A percentile compares a stretch with the other conserved stretches of the same genome.
These are phyloP conservation scores for Struthidea cinerea DNA, from an alignment of 2,113 vertebrate species.

Conservation along the genomic window DNA sequence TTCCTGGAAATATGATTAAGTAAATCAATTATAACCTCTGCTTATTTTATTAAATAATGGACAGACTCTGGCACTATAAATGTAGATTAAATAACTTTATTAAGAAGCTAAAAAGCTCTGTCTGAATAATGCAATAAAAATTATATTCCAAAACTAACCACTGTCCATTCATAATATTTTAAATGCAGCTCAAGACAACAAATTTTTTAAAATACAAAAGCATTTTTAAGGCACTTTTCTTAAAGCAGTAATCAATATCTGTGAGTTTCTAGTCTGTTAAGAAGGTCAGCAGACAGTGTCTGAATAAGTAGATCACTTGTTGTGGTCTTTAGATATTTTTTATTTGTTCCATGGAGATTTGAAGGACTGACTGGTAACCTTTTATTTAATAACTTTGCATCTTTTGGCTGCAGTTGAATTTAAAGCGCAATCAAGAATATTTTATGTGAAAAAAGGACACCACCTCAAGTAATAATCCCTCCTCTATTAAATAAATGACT, in stretches of 20 bases:
- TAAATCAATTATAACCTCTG: neutral
- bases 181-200: neutral
- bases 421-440: slow-evolving; percentile 15
- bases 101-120: neutral
- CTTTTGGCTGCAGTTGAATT: slow-evolving; percentile 25
- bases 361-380: slow-evolving; percentile 37
- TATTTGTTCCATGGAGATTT: neutral
- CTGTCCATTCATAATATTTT: neutral
- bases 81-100: slow-evolving; percentile 16
- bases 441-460: neutral
- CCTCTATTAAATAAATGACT: slow-evolving; percentile 24
- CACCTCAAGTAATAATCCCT: slow-evolving; percentile 30
- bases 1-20: slow-evolving; percentile 10
- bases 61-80: neutral
- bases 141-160: neutral
- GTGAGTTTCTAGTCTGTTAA: slow-evolving; percentile 11
- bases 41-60: slow-evolving; percentile 29
- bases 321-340: neutral
- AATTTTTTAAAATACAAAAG: neutral
- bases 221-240: neutral
- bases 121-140: slow-evolving; percentile 12
- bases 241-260: slow-evolving; percentile 32
- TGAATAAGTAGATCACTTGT: slow-evolving; percentile 27
- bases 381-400: slow-evolving; percentile 50
- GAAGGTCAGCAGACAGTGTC: slow-evolving; percentile 43